These are phyloP conservation scores for Hydrozoanthus tunicans DNA, from an alignment of 64 coral and sea anemone genomes.

Conservation along the genomic window DNA sequence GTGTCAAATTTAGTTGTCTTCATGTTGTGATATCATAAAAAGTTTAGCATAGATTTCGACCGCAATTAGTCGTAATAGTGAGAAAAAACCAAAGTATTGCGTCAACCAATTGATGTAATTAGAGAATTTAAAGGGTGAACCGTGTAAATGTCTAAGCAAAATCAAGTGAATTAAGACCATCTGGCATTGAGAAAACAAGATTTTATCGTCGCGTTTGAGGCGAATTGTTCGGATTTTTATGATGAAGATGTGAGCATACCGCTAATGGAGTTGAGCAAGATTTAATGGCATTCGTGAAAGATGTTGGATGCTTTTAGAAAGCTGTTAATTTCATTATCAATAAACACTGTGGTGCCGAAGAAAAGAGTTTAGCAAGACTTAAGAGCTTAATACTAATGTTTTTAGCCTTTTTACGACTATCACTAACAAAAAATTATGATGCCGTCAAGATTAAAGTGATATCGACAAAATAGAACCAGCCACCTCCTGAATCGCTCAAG, in stretches of 20 bases:
- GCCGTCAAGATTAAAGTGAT: background rate
- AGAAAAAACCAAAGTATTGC: background rate
- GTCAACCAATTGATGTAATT: conserved; percentile 39
- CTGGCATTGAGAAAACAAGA: background rate
- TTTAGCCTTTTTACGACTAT: too few relatives aligned
- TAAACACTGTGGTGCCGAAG: background rate
- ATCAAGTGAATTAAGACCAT: background rate
- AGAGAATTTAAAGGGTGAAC: background rate
- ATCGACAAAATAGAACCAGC: background rate
- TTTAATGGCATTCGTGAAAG: conserved; percentile 18
- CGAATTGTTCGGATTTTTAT: too few relatives aligned
- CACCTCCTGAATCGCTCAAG: background rate
- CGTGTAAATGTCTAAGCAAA: background rate
- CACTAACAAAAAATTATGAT: too few relatives aligned
- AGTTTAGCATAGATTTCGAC: background rate
- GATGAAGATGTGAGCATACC: too few relatives aligned
- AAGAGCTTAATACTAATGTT: background rate
- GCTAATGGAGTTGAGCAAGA: background rate
- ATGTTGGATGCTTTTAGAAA: background rate
- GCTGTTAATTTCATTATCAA: background rate
- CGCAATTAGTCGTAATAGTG: conserved; percentile 16
- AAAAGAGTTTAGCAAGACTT: background rate
- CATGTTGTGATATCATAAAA: background rate
- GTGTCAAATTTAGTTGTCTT: background rate
- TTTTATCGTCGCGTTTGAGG: too few relatives aligned